Base-by-base conservation (phyloP, 2,888 invertebrate species). In the Slavum lentiscoides region DNA sequence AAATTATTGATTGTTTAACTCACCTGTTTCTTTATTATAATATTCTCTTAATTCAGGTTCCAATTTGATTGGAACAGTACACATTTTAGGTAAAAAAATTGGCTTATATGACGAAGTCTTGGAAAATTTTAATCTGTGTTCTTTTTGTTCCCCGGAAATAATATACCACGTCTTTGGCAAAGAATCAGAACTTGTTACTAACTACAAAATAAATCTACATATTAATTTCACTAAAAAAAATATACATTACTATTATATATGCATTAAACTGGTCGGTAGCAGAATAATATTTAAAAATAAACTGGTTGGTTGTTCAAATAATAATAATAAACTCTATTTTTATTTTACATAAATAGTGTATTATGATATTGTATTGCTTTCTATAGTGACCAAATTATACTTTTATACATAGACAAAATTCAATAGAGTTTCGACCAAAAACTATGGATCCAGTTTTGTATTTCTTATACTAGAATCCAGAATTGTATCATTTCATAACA, bases 101-200 rank as follows among this genome's bases (percentile, higher is more conserved):
- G 13, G 11, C 11, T 17, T 37, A 37, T 62, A 49, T 0, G 9
- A 13, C n/a, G 3, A 0, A 30, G 53, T 21, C 37, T 17, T 69
- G 0, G 8, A 17, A 21, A 49, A 2, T 61, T 30, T 21, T 6
- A 21, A 2, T 43, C 19, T 53, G 0, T 5, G 13, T 0, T 21
- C 21, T 19, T 1, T 49, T 23, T n/a, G 13, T 49, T n/a, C 61
- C 49, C 19, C 30, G 4, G 1, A 13, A 61, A 30, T 7, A 17
- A 68, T 13, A 37, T 69, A 61, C 68, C 68, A 77, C 0, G 69
- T 13, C 7, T 11, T 37, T n/a, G 69, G 68, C 21, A 69, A 37
- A 49, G 69, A 69, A 53, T 77, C 76, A 61, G 49, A 0, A 37
- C 69, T 69, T 69, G 69, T 58, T 5, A 30, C 76, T 13, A 77